Conservation (phyloP, 2,797 vertebrate genomes). For the Diceros bicornis region DNA sequence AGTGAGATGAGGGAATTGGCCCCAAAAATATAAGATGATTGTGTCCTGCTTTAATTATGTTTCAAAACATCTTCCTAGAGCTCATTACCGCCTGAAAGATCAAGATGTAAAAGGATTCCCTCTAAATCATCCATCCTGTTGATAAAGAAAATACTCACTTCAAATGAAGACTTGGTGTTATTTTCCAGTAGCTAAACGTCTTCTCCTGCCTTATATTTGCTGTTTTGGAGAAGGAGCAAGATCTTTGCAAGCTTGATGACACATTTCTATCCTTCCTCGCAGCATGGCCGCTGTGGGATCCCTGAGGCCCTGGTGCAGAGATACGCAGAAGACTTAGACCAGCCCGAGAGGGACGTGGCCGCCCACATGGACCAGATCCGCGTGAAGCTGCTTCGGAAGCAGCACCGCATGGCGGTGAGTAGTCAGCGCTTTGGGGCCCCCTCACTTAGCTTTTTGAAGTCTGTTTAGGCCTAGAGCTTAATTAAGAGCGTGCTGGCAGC, state of each 20-base stretch:
- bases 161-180: not conserved
- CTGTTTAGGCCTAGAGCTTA: accelerated
- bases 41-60: not conserved
- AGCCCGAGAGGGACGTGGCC: constrained; percentile 94
- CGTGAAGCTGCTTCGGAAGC: constrained; percentile 96
- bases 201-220: not conserved
- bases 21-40: no score
- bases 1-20: not conserved
- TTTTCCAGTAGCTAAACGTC: not conserved
- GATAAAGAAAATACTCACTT: not conserved
- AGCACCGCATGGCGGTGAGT: constrained; percentile 99
- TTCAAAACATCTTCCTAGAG: not conserved
- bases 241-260: not conserved
- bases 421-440: accelerated
- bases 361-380: constrained; percentile 96
- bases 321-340: constrained; percentile 96
- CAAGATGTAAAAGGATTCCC: not conserved
- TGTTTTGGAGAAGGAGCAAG: not conserved
- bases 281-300: constrained; percentile 98
- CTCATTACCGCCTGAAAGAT: not conserved
- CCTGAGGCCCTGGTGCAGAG: constrained; percentile 96
- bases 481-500: accelerated
- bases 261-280: constrained; percentile 4
- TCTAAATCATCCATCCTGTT: not conserved
- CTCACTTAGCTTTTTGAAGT: accelerated